Base-by-base conservation (phyloP, 2,888 invertebrate species). In the Parnassius orleans region DNA sequence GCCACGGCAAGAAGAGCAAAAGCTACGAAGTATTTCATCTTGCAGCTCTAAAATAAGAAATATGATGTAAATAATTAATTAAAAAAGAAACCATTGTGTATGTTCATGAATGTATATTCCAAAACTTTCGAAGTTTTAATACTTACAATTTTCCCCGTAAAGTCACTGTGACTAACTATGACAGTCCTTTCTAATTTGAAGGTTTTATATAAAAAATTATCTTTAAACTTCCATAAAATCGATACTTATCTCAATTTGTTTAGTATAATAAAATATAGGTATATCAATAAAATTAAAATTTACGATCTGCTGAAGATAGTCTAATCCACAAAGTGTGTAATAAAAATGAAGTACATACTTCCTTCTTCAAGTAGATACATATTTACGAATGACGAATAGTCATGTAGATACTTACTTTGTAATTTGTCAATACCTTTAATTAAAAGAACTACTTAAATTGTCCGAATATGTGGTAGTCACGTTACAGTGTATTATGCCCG, bases 1-100 rank as follows among this genome's bases (percentile, higher is more conserved):
- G 63, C 68, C 47, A 68, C 69, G 44, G 66, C 64, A 33, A 51
- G 33, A 24, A 51, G 51, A 19, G 51, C 51, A 10, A 48, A 48
- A 48, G 48, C 56, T 14, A 48, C 56, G 56, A 57, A 48, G 56
- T 57, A 57, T 58, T 58, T 58, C 57, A 58, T 58, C 14, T 51
- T 51, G 51, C 24, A 51, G 51, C 41, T 50, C 57, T 58, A 24
- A 50, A 58, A 48, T 14, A 48, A 14, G n/a, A 14, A 48, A 48
- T 9, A 15, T 3, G 11, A 43, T 43, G 11, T 43, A 43, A 43
- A 10, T 11, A 10, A 43, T 11, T 3, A 11, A 43, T 11, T 11
- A 11, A 11, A 7, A 33, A 33, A 33, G 33, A 33, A 33, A 33
- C 33, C 33, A 7, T 33, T 7, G 33, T 24, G 24, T 33, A 33